Evolutionary conservation across 2,113 vertebrate genomes (phyloP).

Genomic region (Scolopax mira): DNA sequence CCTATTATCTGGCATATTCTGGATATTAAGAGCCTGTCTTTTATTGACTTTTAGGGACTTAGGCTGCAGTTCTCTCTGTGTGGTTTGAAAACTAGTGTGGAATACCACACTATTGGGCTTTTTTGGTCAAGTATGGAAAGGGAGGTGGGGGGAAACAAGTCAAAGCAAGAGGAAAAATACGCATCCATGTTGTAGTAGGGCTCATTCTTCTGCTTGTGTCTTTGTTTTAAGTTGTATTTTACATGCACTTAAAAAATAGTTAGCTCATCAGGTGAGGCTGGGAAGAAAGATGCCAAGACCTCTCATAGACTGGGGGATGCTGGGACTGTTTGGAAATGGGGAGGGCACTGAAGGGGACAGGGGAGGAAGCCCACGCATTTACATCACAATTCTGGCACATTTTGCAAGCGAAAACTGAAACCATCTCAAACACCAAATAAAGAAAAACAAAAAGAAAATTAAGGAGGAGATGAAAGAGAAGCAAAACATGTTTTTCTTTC

Average conservation of each 20-base stretch:
- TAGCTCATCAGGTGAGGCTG: background rate
- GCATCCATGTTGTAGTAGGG: background rate
- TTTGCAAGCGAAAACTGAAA: slow-evolving; percentile 80
- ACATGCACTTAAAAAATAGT: slow-evolving; percentile 61
- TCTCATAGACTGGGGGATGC: slow-evolving; percentile 45
- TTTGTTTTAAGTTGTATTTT: slow-evolving; percentile 45
- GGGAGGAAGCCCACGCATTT: slow-evolving; percentile 76
- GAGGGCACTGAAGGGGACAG: slow-evolving; percentile 9
- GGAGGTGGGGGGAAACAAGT: background rate
- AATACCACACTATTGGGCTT: background rate
- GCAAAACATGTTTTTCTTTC: slow-evolving; percentile 10
- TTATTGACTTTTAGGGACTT: background rate
- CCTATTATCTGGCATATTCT: background rate
- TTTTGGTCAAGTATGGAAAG: background rate
- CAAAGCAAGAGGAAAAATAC: slow-evolving; percentile 19
- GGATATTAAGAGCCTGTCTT: background rate
- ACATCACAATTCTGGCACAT: slow-evolving; percentile 84
- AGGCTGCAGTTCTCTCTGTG: background rate
- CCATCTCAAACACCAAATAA: slow-evolving; percentile 50
- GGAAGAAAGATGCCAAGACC: slow-evolving; percentile 56
- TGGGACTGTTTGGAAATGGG: slow-evolving; percentile 30
- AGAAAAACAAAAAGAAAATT: background rate
- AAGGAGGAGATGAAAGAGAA: background rate
- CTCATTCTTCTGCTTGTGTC: slow-evolving; percentile 48
- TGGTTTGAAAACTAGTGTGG: background rate